Base-by-base conservation (phyloP, 2,888 invertebrate genomes). In the Mesoligia furuncula region DNA sequence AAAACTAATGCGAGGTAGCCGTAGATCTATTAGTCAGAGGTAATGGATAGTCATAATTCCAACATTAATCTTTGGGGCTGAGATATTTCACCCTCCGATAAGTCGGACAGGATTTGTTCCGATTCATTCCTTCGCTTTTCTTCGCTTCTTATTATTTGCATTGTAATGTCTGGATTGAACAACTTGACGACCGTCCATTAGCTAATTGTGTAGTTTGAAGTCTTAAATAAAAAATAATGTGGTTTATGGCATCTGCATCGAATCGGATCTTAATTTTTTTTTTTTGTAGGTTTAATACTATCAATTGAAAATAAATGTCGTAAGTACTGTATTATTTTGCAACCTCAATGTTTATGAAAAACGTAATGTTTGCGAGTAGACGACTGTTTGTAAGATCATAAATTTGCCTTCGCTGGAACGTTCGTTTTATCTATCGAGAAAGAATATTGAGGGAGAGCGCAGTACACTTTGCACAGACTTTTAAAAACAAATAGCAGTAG, bases 41-140 rank as follows among this genome's bases (percentile, higher is more conserved):
- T 66, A 69, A 81, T 20, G 64, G 59, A 77, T 59, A 72, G 54
- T 73, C 72, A 82, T 82, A 62, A 81, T 80, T 77, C n/a, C 27
- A 66, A 78, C 68, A 82, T 66, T 73, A 69, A 69, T 82, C 78
- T 78, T 20, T 39, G 45, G 24, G 17, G 54, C n/a, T 24, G 51
- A 68, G 54, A 78, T 73, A 82, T 61, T 82, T 82, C 24, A 73
- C 31, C 42, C 39, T 54, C 59, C 54, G 57, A 51, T 79, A 82
- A 81, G 61, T 73, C 65, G 15, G 8, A 15, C 42, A 13, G 45
- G 45, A 42, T 78, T 78, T 31, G 8, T 69, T 72, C 36, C 17
- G 15, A 69, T 36, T 8, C 17, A 20, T 68, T 68, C 24, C 48
- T 42, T 72, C n/a, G n/a, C n/a, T n/a, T n/a, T n/a, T n/a, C n/a